Evolutionary conservation across 2,888 invertebrate species (phyloP).

Genomic region (Drosophila eohydei): DNA sequence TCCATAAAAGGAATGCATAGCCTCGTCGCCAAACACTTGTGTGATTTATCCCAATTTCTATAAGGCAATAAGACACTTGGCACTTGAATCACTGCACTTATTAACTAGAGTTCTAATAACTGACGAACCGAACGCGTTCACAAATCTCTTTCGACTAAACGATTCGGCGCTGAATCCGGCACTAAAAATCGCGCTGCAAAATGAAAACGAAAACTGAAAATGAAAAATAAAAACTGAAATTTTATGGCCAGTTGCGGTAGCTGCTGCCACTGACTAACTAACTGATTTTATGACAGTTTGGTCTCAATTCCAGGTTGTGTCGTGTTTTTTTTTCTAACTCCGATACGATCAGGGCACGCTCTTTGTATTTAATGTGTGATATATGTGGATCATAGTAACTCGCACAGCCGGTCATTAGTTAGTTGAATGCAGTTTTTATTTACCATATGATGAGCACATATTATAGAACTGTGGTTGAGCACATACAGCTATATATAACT

Average conservation of each 20-base stretch:
- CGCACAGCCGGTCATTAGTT: constrained; percentile 33
- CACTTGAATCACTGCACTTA: constrained; percentile 13
- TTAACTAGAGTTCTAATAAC: constrained; percentile 3
- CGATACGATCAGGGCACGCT: constrained; percentile 43
- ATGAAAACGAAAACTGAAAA: constrained; percentile 60
- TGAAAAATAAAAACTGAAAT: constrained; percentile 66
- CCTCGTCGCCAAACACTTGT: constrained; percentile 30
- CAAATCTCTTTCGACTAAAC: constrained; percentile 60
- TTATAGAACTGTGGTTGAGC: constrained; percentile 41
- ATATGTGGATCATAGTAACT: constrained; percentile 34
- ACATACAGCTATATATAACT: not conserved
- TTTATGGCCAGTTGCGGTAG: constrained; percentile 48
- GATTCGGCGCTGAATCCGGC: constrained; percentile 25
- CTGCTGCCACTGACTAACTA: constrained; percentile 54
- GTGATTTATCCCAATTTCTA: not conserved
- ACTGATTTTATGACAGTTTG: constrained; percentile 78
- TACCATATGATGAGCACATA: constrained; percentile 2
- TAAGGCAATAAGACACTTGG: constrained; percentile 9
- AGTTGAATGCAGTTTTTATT: constrained; percentile 39
- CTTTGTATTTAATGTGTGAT: constrained; percentile 30
- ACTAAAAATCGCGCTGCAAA: constrained; percentile 56
- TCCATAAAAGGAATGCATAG: constrained; percentile 46
- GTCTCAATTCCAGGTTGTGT: constrained; percentile 65
- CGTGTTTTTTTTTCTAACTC: constrained; percentile 45
- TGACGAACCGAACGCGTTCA: constrained; percentile 58